Base-by-base conservation (phyloP, 92 coral and sea anemone species). In the Bergia sp. region DNA sequence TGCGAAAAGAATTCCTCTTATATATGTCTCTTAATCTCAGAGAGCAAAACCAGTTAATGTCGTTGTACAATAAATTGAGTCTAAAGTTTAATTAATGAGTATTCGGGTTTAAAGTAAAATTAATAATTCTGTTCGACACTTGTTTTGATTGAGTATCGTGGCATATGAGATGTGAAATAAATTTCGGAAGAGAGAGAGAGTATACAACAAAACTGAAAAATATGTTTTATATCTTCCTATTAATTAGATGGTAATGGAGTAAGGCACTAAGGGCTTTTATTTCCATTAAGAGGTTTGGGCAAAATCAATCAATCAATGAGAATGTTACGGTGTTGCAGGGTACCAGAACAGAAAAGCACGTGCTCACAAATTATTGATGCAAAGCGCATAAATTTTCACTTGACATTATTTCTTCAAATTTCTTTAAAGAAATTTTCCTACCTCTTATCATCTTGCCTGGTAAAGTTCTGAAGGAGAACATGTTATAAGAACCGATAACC, bases 291-390 rank as follows among this genome's bases (percentile, higher is more conserved):
- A 44, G 79, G 5, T 16, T 76, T 76, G 5, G 8, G 80, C 53
- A 44, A 76, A 73, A 12, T 41, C 80, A 76, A 41, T 44, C 41
- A 40, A 41, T 41, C 45, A 76, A n/a, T 23, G 18, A 41, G 80
- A 83, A 36, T 43, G 37, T 42, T 42, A 64, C 21, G 23, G 76
- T 38, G 4, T 64, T 36, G 55, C 66, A 84, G 15, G 79, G 65
- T 69, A 84, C 87, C 78, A 23, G 87, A 67, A 61, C 15, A 2
- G 16, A 42, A 9, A 83, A 82, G 39, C 77, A 83, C 87, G 77
- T 71, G 87, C 40, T 64, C 11, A 40, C 42, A 82, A 36, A 73
- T 84, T 71, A 84, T 50, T 71, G 20, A 71, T 50, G 79, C 87
- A 47, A 84, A 36, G 23, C 55, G 55, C 37, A 64, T 18, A 36